These are phyloP conservation scores for Anoplophora glabripennis DNA, from an alignment of 1,140 invertebrate species.

Conservation along the genomic window DNA sequence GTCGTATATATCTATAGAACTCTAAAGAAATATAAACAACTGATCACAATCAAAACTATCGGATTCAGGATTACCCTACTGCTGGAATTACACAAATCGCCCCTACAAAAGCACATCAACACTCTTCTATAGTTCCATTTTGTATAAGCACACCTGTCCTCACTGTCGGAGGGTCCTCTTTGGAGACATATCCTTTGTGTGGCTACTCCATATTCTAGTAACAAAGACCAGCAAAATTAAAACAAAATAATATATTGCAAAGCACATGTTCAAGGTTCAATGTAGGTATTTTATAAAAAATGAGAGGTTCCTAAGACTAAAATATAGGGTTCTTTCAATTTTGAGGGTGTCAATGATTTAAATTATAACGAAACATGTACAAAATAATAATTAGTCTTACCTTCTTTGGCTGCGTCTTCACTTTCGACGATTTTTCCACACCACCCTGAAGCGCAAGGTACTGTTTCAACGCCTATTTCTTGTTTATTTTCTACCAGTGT, in stretches of 20 bases:
- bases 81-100: constrained; percentile 78
- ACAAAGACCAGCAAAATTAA: constrained; percentile 7
- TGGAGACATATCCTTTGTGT: constrained; percentile 84
- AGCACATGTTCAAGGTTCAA: no score
- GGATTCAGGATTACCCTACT: no score
- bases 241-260: constrained; percentile 19
- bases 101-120: constrained; percentile 87
- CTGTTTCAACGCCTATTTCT: constrained; percentile 68
- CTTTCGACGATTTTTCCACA: constrained; percentile 88
- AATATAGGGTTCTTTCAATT: no score
- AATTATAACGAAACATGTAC: not conserved
- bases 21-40: no score
- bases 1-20: no score
- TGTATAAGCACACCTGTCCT: constrained; percentile 85
- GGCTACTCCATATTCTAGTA: constrained; percentile 80
- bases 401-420: constrained; percentile 64
- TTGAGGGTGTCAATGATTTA: not conserved
- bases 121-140: constrained; percentile 76
- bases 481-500: constrained; percentile 62
- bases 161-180: constrained; percentile 78
- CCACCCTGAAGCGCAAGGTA: constrained; percentile 89
- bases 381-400: constrained; percentile 45
- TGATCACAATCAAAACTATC: no score
- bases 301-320: no score
- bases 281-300: no score